phyloP scores from a whole-genome alignment of 2,113 vertebrate genomes.

The Turnix velox region DNA sequence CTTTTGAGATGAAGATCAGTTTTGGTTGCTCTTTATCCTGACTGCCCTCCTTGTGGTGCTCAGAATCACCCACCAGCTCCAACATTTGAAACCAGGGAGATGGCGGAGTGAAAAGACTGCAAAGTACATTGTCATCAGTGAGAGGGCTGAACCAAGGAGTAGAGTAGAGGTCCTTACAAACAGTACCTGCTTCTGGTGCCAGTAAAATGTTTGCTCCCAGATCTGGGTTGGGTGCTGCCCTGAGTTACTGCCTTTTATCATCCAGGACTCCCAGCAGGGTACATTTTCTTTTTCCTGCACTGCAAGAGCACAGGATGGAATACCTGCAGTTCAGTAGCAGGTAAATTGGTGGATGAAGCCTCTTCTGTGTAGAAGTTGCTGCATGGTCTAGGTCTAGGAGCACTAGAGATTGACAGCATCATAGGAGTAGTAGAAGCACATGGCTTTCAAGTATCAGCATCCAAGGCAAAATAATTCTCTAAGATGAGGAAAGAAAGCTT shows the following conservation, averaged over 20 bases:
- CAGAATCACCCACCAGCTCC: neutral
- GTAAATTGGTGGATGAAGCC: neutral
- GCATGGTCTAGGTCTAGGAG: neutral
- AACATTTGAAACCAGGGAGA: neutral
- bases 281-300: neutral
- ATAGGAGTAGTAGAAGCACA: neutral
- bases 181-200: neutral
- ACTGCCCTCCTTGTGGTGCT: neutral
- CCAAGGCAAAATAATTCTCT: neutral
- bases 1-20: neutral
- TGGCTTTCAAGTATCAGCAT: neutral
- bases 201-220: fast-evolving
- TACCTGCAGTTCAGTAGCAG: neutral
- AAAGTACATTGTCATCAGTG: neutral
- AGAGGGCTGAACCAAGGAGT: neutral
- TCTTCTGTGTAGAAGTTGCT: neutral
- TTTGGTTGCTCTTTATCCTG: neutral
- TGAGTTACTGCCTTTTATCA: neutral
- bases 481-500: neutral
- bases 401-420: neutral
- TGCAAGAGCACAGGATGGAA: neutral
- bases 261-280: neutral
- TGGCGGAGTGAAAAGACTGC: neutral
- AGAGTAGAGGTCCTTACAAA: neutral
- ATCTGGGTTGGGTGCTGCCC: neutral